Conservation (phyloP, 2,888 invertebrate genomes). For the Ctenicera cuprea region DNA sequence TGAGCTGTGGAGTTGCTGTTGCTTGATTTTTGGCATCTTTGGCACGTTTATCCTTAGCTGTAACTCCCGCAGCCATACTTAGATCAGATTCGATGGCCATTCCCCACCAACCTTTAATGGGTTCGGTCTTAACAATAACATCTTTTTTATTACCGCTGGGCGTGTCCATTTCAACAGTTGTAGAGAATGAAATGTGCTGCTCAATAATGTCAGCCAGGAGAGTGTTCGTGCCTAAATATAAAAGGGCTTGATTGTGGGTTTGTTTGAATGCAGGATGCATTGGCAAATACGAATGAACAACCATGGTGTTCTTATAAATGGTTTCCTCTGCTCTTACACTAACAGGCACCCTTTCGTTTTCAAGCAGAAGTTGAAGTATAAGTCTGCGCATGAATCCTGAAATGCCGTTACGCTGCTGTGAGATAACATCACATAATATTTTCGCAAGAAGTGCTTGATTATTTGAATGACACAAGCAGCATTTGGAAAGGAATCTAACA, state of each 20-base stretch:
- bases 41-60: slow-evolving; percentile 91
- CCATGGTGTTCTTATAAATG: slow-evolving; percentile 67
- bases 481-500: slow-evolving; percentile 87
- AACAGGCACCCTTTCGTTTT: slow-evolving; percentile 89
- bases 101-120: slow-evolving; percentile 71
- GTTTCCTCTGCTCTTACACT: slow-evolving; percentile 77
- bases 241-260: slow-evolving; percentile 82
- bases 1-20: slow-evolving; percentile 67
- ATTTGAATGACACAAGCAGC: slow-evolving; percentile 88
- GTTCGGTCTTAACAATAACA: slow-evolving; percentile 58
- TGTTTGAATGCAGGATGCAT: slow-evolving; percentile 84
- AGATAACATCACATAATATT: slow-evolving; percentile 85
- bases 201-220: slow-evolving; percentile 84
- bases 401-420: slow-evolving; percentile 80
- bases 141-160: slow-evolving; percentile 58
- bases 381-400: slow-evolving; percentile 92
- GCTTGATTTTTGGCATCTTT: slow-evolving; percentile 86
- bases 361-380: slow-evolving; percentile 89
- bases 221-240: slow-evolving; percentile 84
- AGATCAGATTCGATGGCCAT: slow-evolving; percentile 73
- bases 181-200: slow-evolving; percentile 74
- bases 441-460: slow-evolving; percentile 90
- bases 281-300: slow-evolving; percentile 68
- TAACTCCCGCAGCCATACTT: slow-evolving; percentile 89
- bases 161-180: slow-evolving; percentile 56